Conservation (phyloP, 2,888 invertebrate genomes). For the Hirtodrosophila alboralis region DNA sequence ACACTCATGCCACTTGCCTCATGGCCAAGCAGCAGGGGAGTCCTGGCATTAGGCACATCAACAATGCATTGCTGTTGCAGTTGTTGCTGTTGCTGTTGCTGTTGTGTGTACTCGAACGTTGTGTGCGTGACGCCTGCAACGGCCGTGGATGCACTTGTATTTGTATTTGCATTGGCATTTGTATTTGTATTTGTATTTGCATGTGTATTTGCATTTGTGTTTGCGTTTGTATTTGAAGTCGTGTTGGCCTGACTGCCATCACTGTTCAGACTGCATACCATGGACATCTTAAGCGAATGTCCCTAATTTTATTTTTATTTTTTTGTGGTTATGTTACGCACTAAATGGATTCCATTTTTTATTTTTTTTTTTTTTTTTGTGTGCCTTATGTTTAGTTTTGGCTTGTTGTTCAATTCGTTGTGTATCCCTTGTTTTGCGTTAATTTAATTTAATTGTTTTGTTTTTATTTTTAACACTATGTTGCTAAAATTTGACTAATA, state of each 20-base stretch:
- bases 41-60: constrained; percentile 59
- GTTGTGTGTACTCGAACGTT: constrained; percentile 31
- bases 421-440: constrained; percentile 8
- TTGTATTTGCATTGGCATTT: constrained; percentile 18
- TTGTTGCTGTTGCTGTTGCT: constrained; percentile 14
- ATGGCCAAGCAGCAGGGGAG: constrained; percentile 68
- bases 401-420: constrained; percentile 10
- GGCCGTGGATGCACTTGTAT: constrained; percentile 11
- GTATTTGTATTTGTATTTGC: constrained; percentile 9
- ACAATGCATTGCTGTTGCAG: constrained; percentile 27
- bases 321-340: constrained; percentile 3
- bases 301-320: constrained; percentile 2
- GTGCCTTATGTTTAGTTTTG: constrained; percentile 10
- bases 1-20: constrained; percentile 32
- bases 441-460: constrained; percentile 12
- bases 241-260: constrained; percentile 58
- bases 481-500: constrained; percentile 66
- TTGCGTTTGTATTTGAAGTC: constrained; percentile 14
- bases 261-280: constrained; percentile 75
- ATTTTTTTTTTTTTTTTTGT: neutral
- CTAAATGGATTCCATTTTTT: constrained; percentile 19
- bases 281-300: constrained; percentile 66
- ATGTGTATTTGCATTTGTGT: constrained; percentile 6
- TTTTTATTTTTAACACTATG: constrained; percentile 30
- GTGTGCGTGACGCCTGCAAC: constrained; percentile 5